Conservation (phyloP, 2,113 vertebrate species). For the Limnothrissa miodon region DNA sequence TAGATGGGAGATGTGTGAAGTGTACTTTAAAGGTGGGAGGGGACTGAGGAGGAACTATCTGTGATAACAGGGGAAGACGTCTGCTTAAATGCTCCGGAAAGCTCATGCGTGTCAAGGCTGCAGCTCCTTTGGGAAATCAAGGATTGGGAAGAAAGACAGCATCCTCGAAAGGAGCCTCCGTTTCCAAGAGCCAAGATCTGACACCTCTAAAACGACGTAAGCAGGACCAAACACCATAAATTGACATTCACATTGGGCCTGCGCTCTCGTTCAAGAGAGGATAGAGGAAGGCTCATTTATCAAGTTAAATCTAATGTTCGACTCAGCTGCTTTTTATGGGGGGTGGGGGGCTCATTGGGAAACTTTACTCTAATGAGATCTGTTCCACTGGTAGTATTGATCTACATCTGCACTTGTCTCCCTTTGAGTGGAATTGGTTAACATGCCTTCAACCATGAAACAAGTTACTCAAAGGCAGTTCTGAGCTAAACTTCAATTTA, state of each 20-base stretch:
- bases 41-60: conserved; percentile 31
- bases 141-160: conserved; percentile 54
- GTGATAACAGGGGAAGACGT: conserved; percentile 30
- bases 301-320: conserved; percentile 47
- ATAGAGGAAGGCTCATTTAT: conserved; percentile 61
- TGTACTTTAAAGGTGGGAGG: conserved; percentile 19
- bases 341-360: conserved; percentile 7
- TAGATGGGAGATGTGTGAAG: background rate
- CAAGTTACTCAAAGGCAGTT: background rate
- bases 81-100: conserved; percentile 64
- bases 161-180: conserved; percentile 56
- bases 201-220: conserved; percentile 63
- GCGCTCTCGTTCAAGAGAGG: conserved; percentile 50
- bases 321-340: conserved; percentile 15
- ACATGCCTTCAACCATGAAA: conserved; percentile 37
- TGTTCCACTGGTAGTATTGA: conserved; percentile 65
- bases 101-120: conserved; percentile 66
- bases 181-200: conserved; percentile 60
- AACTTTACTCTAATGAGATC: conserved; percentile 58
- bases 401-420: conserved; percentile 67
- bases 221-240: conserved; percentile 62
- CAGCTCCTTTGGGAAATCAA: conserved; percentile 70
- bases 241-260: conserved; percentile 48
- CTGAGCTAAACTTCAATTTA: background rate
- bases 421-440: conserved; percentile 62